Percentiles rank a stretch among this genome's conserved stretches.
These are phyloP conservation scores for Spodoptera exigua DNA, from an alignment of 2,888 invertebrate species.

Conservation along the genomic window DNA sequence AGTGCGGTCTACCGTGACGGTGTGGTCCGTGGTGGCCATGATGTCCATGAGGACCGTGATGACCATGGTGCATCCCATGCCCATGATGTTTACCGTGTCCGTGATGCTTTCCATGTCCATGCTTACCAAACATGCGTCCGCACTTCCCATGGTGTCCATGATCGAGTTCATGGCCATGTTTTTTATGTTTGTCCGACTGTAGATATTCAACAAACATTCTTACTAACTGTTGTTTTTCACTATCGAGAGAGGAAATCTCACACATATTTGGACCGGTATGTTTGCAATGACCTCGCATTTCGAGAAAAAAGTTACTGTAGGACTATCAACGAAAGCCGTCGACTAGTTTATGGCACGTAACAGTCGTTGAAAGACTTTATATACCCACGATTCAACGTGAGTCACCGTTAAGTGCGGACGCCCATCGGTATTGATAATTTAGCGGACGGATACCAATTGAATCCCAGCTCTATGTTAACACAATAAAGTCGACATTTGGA, in stretches of 20 bases:
- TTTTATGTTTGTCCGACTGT: conserved; percentile 43
- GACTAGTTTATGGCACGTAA: conserved; percentile 53
- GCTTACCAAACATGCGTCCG: conserved; percentile 50
- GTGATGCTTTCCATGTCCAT: conserved; percentile 41
- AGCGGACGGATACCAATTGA: conserved; percentile 1
- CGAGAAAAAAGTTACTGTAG: conserved; percentile 44
- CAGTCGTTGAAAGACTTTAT: conserved; percentile 41
- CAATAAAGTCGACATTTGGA: conserved; percentile 11
- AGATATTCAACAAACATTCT: conserved; percentile 60
- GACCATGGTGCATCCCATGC: conserved; percentile 15
- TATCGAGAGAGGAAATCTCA: conserved; percentile 35
- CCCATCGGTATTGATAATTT: conserved; percentile 26
- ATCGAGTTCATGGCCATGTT: conserved; percentile 25
- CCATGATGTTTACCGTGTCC: conserved; percentile 17
- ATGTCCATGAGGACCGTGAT: conserved; percentile 29
- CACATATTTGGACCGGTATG: conserved; percentile 49
- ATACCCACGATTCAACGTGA: conserved; percentile 42
- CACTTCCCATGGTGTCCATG: conserved; percentile 50
- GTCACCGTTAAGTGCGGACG: conserved; percentile 41
- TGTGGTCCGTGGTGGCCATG: conserved; percentile 40
- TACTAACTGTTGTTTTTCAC: conserved; percentile 58
- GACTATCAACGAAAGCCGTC: conserved; percentile 49
- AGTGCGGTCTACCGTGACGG: conserved; percentile 20
- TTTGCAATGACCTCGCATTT: conserved; percentile 59
- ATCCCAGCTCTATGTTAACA: background rate